Evolutionary conservation across 2,888 invertebrate species (phyloP).

Genomic region (Sericinus montela): DNA sequence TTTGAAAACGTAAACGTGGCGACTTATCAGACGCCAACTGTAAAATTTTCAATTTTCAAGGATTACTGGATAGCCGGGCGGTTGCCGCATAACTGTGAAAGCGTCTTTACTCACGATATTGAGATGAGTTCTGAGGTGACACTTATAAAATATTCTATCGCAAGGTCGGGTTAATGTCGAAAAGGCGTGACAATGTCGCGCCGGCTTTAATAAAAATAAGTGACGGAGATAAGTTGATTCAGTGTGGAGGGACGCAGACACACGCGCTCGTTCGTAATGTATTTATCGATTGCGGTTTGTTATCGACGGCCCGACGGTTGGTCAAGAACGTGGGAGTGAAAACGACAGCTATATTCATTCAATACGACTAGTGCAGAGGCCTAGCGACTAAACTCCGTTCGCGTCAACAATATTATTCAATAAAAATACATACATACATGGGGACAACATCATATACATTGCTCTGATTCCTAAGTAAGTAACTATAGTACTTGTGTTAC

Average conservation of each 20-base stretch:
- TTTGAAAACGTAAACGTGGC: not conserved
- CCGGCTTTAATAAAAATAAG: constrained; percentile 21
- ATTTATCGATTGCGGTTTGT: constrained; percentile 4
- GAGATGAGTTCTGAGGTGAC: constrained; percentile 17
- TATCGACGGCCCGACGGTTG: not conserved
- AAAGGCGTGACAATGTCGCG: constrained; percentile 20
- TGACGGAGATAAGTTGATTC: constrained; percentile 17
- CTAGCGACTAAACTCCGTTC: too few species aligned
- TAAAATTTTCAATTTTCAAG: constrained; percentile 10
- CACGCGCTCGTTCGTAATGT: not conserved
- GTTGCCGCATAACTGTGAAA: not conserved
- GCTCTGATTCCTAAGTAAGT: too few species aligned
- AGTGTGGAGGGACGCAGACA: not conserved
- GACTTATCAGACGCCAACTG: not conserved
- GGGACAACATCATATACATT: too few species aligned
- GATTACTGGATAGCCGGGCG: not conserved
- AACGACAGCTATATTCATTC: too few species aligned
- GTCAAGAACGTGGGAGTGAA: too few species aligned
- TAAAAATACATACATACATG: too few species aligned
- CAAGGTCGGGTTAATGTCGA: constrained; percentile 19
- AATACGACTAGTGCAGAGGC: too few species aligned
- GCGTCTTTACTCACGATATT: constrained; percentile 9
- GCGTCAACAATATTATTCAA: too few species aligned
- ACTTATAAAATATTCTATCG: constrained; percentile 11
- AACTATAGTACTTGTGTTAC: too few species aligned